Base-by-base conservation (phyloP, 1,140 invertebrate species). In the Drosophila murphyi region DNA sequence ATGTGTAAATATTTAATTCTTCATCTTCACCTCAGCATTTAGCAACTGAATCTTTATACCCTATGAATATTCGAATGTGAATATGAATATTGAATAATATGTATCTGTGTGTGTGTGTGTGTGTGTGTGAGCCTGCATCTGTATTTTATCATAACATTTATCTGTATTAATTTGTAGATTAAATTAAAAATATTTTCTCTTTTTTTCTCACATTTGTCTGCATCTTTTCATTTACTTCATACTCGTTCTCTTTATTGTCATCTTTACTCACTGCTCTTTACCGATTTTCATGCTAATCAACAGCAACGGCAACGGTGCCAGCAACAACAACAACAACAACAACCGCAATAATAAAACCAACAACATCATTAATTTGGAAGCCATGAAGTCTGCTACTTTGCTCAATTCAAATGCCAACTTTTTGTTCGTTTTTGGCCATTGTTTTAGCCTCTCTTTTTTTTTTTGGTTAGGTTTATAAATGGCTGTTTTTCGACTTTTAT, bases 281-380 rank as follows among this genome's bases (percentile, higher is more conserved):
- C 45, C 63, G 60, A 59, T 68, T 62, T 61, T 67, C 39, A 47
- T 73, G 71, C 63, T 50, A 68, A 73, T 73, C 64, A 61, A 72
- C 31, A 8, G 5, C 51, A 6, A 34, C 43, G 45, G 7, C 45
- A 39, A 68, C 10, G n/a, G 0, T 20, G 20, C 20, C 20, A 12
- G 12, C 12, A 6, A 34, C 43, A 52, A n/a, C 45, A 39, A 68
- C 10, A 28, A 39, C 28, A 48, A 39, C 34, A 29, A 65, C 12
- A 56, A 31, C 29, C 20, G 20, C 20, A 20, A 20, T 1, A 20
- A 20, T 35, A 34, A 43, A 57, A 57, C 51, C 60, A 72, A 72
- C 70, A 67, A 76, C 56, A 62, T 67, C 52, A 62, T 80, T 51
- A 72, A 80, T 67, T 83, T 72, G 56, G 81, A 72, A 78, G 37